These are phyloP conservation scores for Urocitellus parryii DNA, from an alignment of 2,113 vertebrate genomes.

Conservation along the genomic window DNA sequence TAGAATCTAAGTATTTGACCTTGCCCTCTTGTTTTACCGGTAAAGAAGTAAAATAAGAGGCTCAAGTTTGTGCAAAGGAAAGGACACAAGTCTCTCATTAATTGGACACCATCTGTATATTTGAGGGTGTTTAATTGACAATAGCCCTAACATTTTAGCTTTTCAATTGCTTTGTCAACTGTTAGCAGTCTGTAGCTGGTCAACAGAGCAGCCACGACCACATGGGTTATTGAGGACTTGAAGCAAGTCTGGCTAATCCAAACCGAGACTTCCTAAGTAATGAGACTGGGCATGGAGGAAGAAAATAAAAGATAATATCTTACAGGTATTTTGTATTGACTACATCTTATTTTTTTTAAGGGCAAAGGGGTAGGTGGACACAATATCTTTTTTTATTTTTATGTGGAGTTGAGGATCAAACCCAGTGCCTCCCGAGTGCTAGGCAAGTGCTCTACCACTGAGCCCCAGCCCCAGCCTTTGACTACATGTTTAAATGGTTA, in stretches of 20 bases:
- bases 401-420: no score
- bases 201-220: background rate
- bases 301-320: background rate
- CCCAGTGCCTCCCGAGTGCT: no score
- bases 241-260: background rate
- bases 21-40: background rate
- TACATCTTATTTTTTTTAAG: background rate
- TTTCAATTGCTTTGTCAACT: background rate
- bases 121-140: background rate
- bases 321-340: background rate
- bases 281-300: background rate
- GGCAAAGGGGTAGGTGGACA: no score
- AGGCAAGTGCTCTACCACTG: no score
- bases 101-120: background rate
- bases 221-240: background rate
- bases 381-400: no score
- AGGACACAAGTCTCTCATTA: background rate
- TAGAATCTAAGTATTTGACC: background rate
- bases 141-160: background rate
- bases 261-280: background rate
- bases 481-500: constrained; percentile 24
- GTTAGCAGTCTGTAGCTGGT: background rate
- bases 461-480: no score
- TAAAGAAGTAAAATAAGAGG: background rate
- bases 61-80: background rate